A percentile compares a stretch with the other conserved stretches of the same genome.
These are phyloP conservation scores for Hydrotaea cyrtoneurina DNA, from an alignment of 2,888 invertebrate genomes.

Conservation along the genomic window DNA sequence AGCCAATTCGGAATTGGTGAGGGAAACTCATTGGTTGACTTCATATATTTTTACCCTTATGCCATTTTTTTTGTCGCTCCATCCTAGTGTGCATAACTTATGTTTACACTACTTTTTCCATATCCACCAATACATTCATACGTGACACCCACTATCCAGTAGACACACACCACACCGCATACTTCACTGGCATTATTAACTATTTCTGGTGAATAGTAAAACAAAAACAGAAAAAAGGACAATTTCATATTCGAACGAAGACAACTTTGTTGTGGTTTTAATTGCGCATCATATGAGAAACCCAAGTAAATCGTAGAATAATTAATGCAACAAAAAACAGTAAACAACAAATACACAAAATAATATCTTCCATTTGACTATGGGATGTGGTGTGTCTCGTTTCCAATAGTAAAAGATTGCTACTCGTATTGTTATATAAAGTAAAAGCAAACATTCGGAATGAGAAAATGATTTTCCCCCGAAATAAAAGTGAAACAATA, in stretches of 20 bases:
- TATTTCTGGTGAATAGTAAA: constrained; percentile 4
- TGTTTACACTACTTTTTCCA: neutral
- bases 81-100: too few species aligned
- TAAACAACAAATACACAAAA: too few species aligned
- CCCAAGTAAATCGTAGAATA: neutral
- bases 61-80: too few species aligned
- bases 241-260: neutral
- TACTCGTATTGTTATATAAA: too few species aligned
- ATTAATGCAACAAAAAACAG: neutral
- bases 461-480: too few species aligned
- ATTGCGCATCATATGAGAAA: neutral
- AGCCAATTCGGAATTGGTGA: too few species aligned
- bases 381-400: neutral
- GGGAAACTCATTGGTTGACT: too few species aligned
- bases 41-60: too few species aligned
- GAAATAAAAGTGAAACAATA: too few species aligned
- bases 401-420: too few species aligned
- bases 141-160: neutral
- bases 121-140: neutral
- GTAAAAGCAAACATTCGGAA: too few species aligned
- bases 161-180: neutral
- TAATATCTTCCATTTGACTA: constrained; percentile 31
- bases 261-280: constrained; percentile 9
- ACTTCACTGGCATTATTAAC: constrained; percentile 23
- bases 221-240: neutral